phyloP scores from a whole-genome alignment of 2,888 invertebrate genomes.

The Phyllotreta striolata region DNA sequence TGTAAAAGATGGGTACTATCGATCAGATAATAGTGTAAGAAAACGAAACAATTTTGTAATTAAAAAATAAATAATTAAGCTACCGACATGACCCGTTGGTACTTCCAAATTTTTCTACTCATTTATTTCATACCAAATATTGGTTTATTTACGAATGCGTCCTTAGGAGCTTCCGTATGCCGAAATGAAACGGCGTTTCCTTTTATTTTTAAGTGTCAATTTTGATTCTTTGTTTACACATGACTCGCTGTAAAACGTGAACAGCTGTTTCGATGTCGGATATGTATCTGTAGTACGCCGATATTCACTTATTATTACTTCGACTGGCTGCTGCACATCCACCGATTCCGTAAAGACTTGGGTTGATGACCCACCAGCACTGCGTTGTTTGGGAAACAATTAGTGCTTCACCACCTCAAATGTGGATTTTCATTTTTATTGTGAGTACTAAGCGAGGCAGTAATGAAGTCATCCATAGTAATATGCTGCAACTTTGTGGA shows the following conservation, averaged over 20 bases:
- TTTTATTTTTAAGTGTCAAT: conserved; percentile 19
- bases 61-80: too few species aligned
- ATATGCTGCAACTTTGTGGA: too few species aligned
- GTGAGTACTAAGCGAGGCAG: too few species aligned
- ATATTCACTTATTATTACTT: conserved; percentile 27
- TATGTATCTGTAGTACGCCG: conserved; percentile 10
- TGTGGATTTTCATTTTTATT: neutral
- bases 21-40: too few species aligned
- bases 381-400: conserved; percentile 7
- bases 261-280: conserved; percentile 22
- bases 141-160: neutral
- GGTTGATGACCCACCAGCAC: conserved; percentile 23
- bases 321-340: conserved; percentile 1
- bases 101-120: neutral
- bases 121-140: neutral
- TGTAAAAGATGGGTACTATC: too few species aligned
- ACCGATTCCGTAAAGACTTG: conserved; percentile 5
- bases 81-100: too few species aligned
- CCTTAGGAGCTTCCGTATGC: conserved; percentile 3
- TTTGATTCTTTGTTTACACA: conserved; percentile 23
- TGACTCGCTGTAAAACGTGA: conserved; percentile 15
- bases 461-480: too few species aligned
- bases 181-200: conserved; percentile 17
- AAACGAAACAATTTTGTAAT: too few species aligned
- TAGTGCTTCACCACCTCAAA: conserved; percentile 10